phyloP scores from a whole-genome alignment of 2,888 invertebrate species.

The Calameuta filiformis region DNA sequence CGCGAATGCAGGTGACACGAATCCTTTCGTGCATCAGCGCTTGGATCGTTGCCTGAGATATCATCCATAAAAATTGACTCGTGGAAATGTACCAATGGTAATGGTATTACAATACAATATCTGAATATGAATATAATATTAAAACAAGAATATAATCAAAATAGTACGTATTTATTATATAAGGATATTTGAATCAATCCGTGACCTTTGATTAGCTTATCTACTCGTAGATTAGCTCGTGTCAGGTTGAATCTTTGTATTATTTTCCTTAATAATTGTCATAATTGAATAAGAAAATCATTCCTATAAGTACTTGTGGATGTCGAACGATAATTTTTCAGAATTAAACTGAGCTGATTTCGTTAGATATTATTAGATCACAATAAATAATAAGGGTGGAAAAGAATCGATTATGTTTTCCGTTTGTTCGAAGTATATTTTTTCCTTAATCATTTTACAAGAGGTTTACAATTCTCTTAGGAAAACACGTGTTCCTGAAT shows the following conservation, averaged over 20 bases:
- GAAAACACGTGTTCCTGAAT: not conserved
- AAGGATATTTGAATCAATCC: not conserved
- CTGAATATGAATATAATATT: not conserved
- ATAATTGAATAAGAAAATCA: not conserved
- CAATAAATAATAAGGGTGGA: too few relatives aligned
- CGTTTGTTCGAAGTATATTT: not conserved
- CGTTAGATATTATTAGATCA: too few relatives aligned
- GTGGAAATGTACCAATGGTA: not conserved
- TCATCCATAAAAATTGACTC: not conserved
- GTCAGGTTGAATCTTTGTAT: not conserved
- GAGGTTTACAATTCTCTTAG: not conserved
- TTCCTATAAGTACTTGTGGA: not conserved
- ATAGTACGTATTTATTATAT: not conserved
- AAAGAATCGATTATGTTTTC: not conserved
- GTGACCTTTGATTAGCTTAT: not conserved
- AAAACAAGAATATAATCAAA: not conserved
- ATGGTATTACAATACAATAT: not conserved
- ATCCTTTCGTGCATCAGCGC: not conserved
- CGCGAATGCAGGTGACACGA: not conserved
- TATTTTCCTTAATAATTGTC: not conserved
- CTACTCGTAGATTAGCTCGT: not conserved
- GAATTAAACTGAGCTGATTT: not conserved
- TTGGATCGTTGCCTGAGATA: not conserved
- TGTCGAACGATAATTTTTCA: not conserved
- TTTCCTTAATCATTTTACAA: not conserved